Conservation (phyloP, 1,140 invertebrate genomes). For the Delia radicum region DNA sequence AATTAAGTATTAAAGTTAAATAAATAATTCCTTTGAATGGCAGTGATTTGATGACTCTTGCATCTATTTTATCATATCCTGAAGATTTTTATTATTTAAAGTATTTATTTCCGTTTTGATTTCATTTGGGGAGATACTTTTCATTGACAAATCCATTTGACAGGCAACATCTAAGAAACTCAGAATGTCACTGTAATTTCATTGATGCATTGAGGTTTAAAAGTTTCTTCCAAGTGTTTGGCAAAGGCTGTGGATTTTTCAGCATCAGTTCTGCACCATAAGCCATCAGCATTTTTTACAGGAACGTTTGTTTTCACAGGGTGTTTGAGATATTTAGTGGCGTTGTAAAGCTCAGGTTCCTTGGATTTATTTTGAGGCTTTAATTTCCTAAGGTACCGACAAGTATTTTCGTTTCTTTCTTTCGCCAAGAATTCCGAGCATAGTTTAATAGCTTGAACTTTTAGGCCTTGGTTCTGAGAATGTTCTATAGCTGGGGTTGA, state of each 20-base stretch:
- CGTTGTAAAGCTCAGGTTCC: slow-evolving; percentile 24
- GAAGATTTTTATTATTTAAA: slow-evolving; percentile 33
- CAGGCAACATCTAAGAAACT: slow-evolving; percentile 10
- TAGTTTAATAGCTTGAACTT: background rate
- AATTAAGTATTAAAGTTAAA: slow-evolving; percentile 28
- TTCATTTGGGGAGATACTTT: slow-evolving; percentile 21
- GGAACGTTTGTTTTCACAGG: slow-evolving; percentile 24
- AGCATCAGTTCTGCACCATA: slow-evolving; percentile 22
- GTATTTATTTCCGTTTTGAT: slow-evolving; percentile 28
- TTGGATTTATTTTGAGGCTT: slow-evolving; percentile 24
- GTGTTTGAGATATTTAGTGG: slow-evolving; percentile 25
- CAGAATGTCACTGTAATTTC: background rate
- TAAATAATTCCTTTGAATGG: slow-evolving; percentile 29
- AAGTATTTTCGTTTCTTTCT: background rate
- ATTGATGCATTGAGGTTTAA: slow-evolving; percentile 17
- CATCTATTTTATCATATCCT: slow-evolving; percentile 30
- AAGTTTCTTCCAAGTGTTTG: slow-evolving; percentile 19
- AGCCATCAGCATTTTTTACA: background rate
- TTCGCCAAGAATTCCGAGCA: no score
- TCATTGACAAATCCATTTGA: slow-evolving; percentile 20
- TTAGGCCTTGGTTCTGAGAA: background rate
- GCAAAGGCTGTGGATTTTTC: slow-evolving; percentile 28
- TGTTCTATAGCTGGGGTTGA: slow-evolving; percentile 11
- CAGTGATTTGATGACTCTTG: slow-evolving; percentile 24
- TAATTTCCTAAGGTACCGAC: background rate